phyloP scores from a whole-genome alignment of 2,797 vertebrate species.

The Lepilemur ruficaudatus region DNA sequence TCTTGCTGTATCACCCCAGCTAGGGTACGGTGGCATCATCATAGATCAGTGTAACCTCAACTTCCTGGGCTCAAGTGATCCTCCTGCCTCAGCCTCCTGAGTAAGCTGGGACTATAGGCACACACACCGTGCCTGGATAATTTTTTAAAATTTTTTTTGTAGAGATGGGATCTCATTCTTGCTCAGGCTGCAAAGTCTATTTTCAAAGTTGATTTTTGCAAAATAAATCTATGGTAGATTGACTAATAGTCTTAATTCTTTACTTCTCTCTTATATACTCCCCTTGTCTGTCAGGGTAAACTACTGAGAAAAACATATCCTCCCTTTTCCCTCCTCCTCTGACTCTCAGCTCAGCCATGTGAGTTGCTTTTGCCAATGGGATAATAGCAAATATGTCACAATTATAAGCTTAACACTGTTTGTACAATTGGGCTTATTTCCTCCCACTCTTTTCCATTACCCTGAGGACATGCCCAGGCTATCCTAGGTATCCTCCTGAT shows the following conservation, averaged over 20 bases:
- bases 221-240: not conserved
- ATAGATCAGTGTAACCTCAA: too few relatives aligned
- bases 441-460: not conserved
- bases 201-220: not conserved
- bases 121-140: too few relatives aligned
- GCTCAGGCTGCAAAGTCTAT: not conserved
- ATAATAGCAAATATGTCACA: not conserved
- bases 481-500: not conserved
- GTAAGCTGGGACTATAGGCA: too few relatives aligned
- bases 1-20: too few relatives aligned
- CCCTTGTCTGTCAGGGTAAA: not conserved
- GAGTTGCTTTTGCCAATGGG: not conserved
- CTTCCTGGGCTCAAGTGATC: too few relatives aligned
- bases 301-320: not conserved
- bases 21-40: too few relatives aligned
- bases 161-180: not conserved
- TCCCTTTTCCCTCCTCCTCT: not conserved
- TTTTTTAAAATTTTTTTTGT: not conserved
- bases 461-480: not conserved
- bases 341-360: not conserved
- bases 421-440: not conserved
- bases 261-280: not conserved
- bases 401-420: not conserved
- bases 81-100: too few relatives aligned
- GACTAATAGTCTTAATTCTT: not conserved